Evolutionary conservation across 2,888 invertebrate species (phyloP), one percentile per base, ranked within the genome.

Genomic region (Plebejus melissa): DNA sequence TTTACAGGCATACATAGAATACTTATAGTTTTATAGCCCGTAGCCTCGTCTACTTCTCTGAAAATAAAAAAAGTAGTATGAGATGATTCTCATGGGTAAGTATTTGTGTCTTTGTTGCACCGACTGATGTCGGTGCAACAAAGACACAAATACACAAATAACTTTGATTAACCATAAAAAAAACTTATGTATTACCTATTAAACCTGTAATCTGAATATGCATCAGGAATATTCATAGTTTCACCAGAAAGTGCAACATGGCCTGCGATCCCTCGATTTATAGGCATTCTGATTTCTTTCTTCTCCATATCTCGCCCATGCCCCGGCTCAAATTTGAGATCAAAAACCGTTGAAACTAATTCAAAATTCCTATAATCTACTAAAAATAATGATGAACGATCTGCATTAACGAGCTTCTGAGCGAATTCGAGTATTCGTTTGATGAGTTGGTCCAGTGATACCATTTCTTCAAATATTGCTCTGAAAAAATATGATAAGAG

Each of bases 1-100:
- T 96, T 97, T 69, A 98, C 96, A 0, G 98, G 98, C 97, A 98
- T 97, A 86, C 97, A 97, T 0, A 98, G 94, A 69, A 98, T 97
- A 41, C 95, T 96, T 79, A 95, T 94, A 0, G 97, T 97, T 80
- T 94, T 94, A 81, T 96, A 96, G 0, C 95, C 96, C 1, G 96
- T 96, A 2, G 94, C 88, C 83, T 95, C 95, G 82, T 96, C 96
- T 0, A 96, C 95, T 38, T 94, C 94, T 72, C 96, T 92, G 80
- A 50, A 82, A 82, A 69, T n/a, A 13, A 28, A 75, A 46, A 46
- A 74, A 38, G 16, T 46, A 46, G 9, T 46, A 46, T 46, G 2
- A 46, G 46, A 46, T 22, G 22, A 22, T 22, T 22, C n/a, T n/a
- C n/a, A n/a, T n/a, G n/a, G n/a, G n/a, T n/a, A n/a, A n/a, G n/a